phyloP scores from a whole-genome alignment of 2,113 vertebrate genomes.

The Holacanthus passer region DNA sequence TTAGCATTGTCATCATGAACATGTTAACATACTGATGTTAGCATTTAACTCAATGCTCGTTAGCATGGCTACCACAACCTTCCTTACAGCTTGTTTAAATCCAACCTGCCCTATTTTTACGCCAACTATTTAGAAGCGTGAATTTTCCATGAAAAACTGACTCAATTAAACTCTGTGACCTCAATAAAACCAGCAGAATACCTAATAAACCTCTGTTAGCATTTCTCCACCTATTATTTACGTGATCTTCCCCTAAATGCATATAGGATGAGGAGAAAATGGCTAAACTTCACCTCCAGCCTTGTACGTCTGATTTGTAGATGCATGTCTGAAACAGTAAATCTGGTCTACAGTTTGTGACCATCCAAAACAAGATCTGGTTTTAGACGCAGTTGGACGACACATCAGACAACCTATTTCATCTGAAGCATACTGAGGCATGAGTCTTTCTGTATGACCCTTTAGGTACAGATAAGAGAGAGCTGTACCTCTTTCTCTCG shows the following conservation, averaged over 20 bases:
- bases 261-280: too few relatives aligned
- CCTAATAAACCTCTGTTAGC: too few relatives aligned
- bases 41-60: too few relatives aligned
- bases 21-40: too few relatives aligned
- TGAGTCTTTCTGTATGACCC: neutral
- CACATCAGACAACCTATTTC: neutral
- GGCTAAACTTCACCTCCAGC: too few relatives aligned
- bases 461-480: neutral
- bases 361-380: neutral
- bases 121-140: neutral
- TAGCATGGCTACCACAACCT: too few relatives aligned
- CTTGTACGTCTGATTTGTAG: too few relatives aligned
- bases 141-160: neutral
- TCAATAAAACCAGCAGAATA: neutral
- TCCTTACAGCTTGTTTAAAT: neutral
- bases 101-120: neutral
- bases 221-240: too few relatives aligned
- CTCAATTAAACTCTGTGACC: neutral
- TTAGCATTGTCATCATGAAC: too few relatives aligned
- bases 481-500: slow-evolving; percentile 95
- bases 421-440: neutral
- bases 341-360: neutral
- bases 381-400: neutral
- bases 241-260: too few relatives aligned
- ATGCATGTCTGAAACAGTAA: neutral